A percentile compares a stretch with the other conserved stretches of the same genome.
phyloP scores from a whole-genome alignment of 2,113 vertebrate genomes.

The Morone chrysops region DNA sequence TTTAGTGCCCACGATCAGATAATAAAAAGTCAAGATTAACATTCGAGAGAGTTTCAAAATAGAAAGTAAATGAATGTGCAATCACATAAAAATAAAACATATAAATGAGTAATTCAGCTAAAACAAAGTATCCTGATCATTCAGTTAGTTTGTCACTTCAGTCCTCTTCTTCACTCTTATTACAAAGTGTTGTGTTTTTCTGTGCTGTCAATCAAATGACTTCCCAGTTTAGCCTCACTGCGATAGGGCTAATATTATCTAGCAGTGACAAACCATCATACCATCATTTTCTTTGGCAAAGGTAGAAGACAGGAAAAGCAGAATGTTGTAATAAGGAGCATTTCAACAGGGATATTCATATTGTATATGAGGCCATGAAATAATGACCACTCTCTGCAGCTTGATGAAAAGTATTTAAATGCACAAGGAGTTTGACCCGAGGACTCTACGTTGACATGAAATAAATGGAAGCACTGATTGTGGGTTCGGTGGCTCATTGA shows the following conservation, averaged over 20 bases:
- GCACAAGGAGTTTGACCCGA: not conserved
- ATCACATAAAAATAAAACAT: too few species aligned
- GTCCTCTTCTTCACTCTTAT: not conserved
- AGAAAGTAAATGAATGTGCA: too few species aligned
- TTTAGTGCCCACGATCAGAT: not conserved
- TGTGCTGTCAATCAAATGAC: not conserved
- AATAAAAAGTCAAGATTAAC: not conserved
- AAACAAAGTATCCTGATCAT: not conserved
- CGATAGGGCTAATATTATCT: constrained; percentile 19
- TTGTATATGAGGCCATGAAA: not conserved
- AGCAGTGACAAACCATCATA: not conserved
- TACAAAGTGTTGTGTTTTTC: too few species aligned
- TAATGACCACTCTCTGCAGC: not conserved
- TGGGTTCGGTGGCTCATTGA: constrained; percentile 1
- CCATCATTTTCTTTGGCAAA: not conserved
- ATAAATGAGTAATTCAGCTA: not conserved
- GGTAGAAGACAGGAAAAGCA: not conserved
- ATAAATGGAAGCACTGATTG: not conserved
- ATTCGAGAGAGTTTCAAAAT: too few species aligned
- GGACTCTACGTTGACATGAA: not conserved
- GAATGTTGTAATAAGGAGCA: not conserved
- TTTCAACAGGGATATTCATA: not conserved
- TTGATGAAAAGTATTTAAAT: not conserved
- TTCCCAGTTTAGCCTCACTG: constrained; percentile 34
- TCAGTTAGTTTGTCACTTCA: not conserved